Evolutionary conservation across 2,888 invertebrate species (phyloP).

Genomic region (Meta bourneti): DNA sequence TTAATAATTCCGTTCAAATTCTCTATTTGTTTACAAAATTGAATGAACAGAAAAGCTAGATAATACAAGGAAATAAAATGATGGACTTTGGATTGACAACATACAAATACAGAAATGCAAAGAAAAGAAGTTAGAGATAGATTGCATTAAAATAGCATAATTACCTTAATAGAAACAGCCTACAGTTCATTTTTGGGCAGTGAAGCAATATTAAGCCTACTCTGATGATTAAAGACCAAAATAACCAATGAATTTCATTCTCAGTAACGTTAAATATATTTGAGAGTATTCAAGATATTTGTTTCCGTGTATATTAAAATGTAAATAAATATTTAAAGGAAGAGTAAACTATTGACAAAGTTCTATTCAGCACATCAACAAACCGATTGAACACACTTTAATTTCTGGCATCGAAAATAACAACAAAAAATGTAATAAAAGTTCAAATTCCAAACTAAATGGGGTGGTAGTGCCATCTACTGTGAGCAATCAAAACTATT

Average conservation of each 20-base stretch:
- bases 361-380: conserved; percentile 34
- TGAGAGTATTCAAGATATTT: not conserved
- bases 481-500: not conserved
- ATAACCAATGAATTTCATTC: conserved; percentile 14
- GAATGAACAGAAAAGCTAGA: no score
- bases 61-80: no score
- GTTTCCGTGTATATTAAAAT: not conserved
- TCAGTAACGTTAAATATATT: not conserved
- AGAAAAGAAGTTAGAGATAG: not conserved
- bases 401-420: conserved; percentile 43
- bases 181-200: conserved; percentile 34
- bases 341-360: conserved; percentile 24
- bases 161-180: conserved; percentile 66
- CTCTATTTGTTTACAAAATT: not conserved
- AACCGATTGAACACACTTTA: conserved; percentile 40
- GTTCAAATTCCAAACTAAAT: conserved; percentile 62
- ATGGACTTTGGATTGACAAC: not conserved
- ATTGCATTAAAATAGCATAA: conserved; percentile 18
- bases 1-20: not conserved
- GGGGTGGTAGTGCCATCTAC: conserved; percentile 40
- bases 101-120: not conserved
- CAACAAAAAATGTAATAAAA: conserved; percentile 20
- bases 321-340: conserved; percentile 9
- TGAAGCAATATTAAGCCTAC: conserved; percentile 64
- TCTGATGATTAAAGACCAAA: conserved; percentile 29